Base-by-base conservation (phyloP, 2,888 invertebrate genomes). In the Agonopterix arenella region DNA sequence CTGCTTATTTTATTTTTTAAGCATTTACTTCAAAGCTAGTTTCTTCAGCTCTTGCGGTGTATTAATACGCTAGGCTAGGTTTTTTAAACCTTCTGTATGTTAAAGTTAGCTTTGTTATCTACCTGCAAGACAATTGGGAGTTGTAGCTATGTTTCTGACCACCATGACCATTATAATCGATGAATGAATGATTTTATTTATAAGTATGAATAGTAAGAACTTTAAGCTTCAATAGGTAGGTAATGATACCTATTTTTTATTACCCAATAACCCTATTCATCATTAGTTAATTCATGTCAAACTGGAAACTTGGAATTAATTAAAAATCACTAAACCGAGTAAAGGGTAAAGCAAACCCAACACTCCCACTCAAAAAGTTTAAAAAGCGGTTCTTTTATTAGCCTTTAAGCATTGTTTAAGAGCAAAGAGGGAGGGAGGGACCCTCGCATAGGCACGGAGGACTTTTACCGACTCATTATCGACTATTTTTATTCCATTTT, bases 371-470 rank as follows among this genome's bases (percentile, higher is more conserved):
- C 63, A 68, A 63, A 70, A 74, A 73, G 59, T 75, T 67, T 64
- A 77, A 83, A 81, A 83, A 80, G 74, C 66, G 77, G 76, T 77
- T 71, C 70, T 75, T 84, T 86, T 81, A 85, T 84, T 83, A 81
- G 77, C 76, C 71, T 71, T 77, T 80, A 79, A 85, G 82, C 72
- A 82, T 80, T 84, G 84, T 84, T 84, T 83, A 81, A 83, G 81
- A 78, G 81, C 80, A 75, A 61, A 72, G 68, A 73, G 70, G 65
- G 63, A 76, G 84, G 82, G 76, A 72, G 70, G 62, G 61, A 68
- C 82, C 82, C 78, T 73, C 66, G 55, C 55, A 50, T 59, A 57
- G 63, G 64, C 66, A 64, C 65, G 59, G 68, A 59, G 69, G 75
- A 79, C 74, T 81, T 84, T 83, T 82, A 76, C 77, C 73, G 73